Percentiles rank a stretch among this genome's conserved stretches.
Conservation (phyloP, 2,113 vertebrate genomes). For the Falco punctatus region DNA sequence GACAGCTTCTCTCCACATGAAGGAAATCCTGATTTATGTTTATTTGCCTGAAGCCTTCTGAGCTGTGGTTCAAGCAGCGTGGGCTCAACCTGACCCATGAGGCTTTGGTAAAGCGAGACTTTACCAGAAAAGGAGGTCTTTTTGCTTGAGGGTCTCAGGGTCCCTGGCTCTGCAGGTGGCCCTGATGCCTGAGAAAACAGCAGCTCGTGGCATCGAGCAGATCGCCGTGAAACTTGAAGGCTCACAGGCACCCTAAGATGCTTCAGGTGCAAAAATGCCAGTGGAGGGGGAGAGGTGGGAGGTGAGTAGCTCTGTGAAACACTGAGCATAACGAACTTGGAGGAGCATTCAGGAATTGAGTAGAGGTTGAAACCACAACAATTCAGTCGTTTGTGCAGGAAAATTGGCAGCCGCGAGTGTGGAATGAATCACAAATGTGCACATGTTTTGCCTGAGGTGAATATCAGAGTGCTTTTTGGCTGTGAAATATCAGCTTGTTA, state of each 20-base stretch:
- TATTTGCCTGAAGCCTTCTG: background rate
- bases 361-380: background rate
- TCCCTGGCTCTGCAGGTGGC: background rate
- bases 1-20: background rate
- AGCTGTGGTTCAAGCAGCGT: background rate
- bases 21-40: background rate
- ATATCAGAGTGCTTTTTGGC: background rate
- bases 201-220: background rate
- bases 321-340: background rate
- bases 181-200: background rate
- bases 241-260: background rate
- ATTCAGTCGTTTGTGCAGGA: background rate
- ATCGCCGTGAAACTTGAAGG: background rate
- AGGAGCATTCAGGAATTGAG: background rate
- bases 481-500: constrained; percentile 21
- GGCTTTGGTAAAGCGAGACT: background rate
- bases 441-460: constrained; percentile 54
- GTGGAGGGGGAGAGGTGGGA: background rate
- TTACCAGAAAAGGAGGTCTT: background rate
- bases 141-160: background rate
- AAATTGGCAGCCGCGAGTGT: background rate
- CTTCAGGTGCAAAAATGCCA: background rate
- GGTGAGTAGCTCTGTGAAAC: background rate
- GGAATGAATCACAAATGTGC: background rate
- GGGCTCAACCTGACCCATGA: background rate